Percentiles rank a stretch among this genome's conserved stretches.
These are phyloP conservation scores for Fragum sueziense DNA, from an alignment of 2,888 invertebrate genomes.

Conservation along the genomic window DNA sequence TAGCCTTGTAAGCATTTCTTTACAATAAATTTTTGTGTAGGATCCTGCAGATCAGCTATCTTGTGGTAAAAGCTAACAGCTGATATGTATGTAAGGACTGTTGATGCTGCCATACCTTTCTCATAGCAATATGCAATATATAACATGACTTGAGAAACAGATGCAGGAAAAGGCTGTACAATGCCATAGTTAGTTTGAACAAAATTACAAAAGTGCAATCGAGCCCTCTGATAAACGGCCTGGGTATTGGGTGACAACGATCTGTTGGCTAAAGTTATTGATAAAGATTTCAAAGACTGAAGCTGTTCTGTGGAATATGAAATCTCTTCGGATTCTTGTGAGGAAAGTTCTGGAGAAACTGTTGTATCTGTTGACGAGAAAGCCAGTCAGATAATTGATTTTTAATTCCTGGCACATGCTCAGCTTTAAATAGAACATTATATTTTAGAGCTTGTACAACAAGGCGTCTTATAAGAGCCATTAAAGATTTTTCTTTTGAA, in stretches of 20 bases:
- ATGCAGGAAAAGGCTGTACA: neutral
- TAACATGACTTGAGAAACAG: slow-evolving; percentile 13
- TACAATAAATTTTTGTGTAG: slow-evolving; percentile 13
- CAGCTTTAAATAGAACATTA: slow-evolving; percentile 34
- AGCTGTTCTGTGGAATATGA: slow-evolving; percentile 25
- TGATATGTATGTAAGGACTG: slow-evolving; percentile 32
- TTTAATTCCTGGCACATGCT: slow-evolving; percentile 37
- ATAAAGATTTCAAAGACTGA: neutral
- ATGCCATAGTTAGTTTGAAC: slow-evolving; percentile 2
- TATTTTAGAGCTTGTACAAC: slow-evolving; percentile 39
- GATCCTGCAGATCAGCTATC: neutral
- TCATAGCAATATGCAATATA: slow-evolving; percentile 25
- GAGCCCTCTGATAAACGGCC: slow-evolving; percentile 25
- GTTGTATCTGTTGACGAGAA: slow-evolving; percentile 50
- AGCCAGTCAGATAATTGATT: slow-evolving; percentile 48
- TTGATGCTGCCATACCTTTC: neutral
- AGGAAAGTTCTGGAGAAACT: slow-evolving; percentile 41
- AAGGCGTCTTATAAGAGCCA: slow-evolving; percentile 42
- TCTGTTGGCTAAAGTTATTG: neutral
- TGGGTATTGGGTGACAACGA: slow-evolving; percentile 22
- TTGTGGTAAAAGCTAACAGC: slow-evolving; percentile 30
- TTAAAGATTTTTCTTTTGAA: slow-evolving; percentile 32
- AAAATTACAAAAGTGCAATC: slow-evolving; percentile 15
- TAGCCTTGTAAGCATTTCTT: slow-evolving; percentile 26
- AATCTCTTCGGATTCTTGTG: slow-evolving; percentile 29